Percentiles rank a stretch among this genome's conserved stretches.
Conservation (phyloP, 2,113 vertebrate genomes). For the Zosterops japonicus region DNA sequence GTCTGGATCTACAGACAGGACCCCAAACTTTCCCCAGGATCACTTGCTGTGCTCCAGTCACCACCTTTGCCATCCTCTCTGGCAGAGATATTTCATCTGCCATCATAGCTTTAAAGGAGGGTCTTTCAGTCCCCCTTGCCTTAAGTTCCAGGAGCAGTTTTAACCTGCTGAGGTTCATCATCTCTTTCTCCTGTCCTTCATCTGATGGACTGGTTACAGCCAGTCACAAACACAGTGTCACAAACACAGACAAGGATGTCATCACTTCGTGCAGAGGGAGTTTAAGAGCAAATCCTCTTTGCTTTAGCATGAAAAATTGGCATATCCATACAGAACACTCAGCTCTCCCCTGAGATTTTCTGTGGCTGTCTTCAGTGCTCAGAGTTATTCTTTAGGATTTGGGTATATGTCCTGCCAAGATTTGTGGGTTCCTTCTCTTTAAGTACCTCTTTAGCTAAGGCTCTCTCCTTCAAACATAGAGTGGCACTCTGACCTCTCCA, state of each 20-base stretch:
- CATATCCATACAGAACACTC: background rate
- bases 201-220: background rate
- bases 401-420: background rate
- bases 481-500: background rate
- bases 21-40: background rate
- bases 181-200: background rate
- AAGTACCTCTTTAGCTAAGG: background rate
- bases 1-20: background rate
- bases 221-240: background rate
- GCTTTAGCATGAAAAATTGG: background rate
- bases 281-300: background rate
- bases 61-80: background rate
- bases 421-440: background rate
- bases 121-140: background rate
- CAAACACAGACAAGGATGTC: background rate
- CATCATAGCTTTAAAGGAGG: background rate
- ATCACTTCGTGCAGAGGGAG: background rate
- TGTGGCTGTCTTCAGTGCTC: background rate
- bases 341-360: background rate
- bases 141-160: background rate
- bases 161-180: background rate
- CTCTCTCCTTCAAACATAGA: background rate
- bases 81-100: background rate
- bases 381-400: background rate
- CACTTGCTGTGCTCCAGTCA: background rate